Evolutionary conservation across 2,888 invertebrate species (phyloP), one percentile per base, ranked within the genome.

Genomic region (Xestia xanthographa): DNA sequence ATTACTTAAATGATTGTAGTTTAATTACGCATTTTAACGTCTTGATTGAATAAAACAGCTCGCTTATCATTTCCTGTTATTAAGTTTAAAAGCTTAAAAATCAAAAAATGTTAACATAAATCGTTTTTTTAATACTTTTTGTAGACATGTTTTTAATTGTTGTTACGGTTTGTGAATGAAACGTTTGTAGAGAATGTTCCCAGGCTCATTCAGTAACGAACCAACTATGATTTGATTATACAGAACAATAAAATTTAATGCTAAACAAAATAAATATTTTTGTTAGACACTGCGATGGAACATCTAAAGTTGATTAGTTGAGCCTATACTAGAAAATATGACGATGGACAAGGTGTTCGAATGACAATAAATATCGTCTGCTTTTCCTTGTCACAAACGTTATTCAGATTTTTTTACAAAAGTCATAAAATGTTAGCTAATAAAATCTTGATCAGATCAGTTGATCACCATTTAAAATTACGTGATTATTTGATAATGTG

Each of bases 121-220:
- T 77, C 38, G 43, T 56, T 70, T 73, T 71, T 78, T 71, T 20
- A n/a, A 48, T 53, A 48, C 8, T 71, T 73, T 60, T 73, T 70
- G 62, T 58, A 62, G 56, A 77, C 85, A 43, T 43, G 77, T 73
- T 62, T 84, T 77, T 85, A 73, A 82, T 77, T 77, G 68, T 68
- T 73, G 43, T 41, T 71, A 71, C 48, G 62, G 62, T 77, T 83
- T 85, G 72, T 82, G 85, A 82, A 82, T 83, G 85, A 84, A 84
- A 56, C 72, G 53, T 62, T 29, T 71, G 82, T 71, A 69, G 53
- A 56, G 45, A 68, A 66, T 45, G 67, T 72, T 82, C 66, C 66
- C 66, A 80, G 80, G 72, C 56, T 66, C 62, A 63, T 79, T 81
- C 50, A 56, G 34, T 68, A 65, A 73, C 45, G 62, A 84, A 73